Conservation (phyloP, 2,797 vertebrate species). For the Danio aesculapii region DNA sequence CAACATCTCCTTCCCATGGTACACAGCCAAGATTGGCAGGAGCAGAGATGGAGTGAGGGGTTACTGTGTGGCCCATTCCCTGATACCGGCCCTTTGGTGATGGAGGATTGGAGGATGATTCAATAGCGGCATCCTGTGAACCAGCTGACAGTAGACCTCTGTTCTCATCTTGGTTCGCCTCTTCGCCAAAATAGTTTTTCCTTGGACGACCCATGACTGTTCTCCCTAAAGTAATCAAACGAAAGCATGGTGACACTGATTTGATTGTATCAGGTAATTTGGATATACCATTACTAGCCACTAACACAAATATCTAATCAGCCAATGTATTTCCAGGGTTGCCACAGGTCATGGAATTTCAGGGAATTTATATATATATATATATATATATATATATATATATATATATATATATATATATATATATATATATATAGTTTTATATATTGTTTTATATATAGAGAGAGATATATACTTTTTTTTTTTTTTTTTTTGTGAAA, state of each 20-base stretch:
- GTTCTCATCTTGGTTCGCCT: conserved; percentile 88
- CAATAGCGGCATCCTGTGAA: conserved; percentile 84
- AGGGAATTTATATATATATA: no score
- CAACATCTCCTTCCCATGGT: conserved; percentile 70
- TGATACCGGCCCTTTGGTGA: conserved; percentile 91
- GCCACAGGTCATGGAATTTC: no score
- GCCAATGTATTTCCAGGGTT: no score
- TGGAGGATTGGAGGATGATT: conserved; percentile 82
- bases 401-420: no score
- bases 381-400: no score
- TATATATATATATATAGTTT: no score
- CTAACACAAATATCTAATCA: no score
- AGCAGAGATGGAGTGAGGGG: conserved; percentile 85
- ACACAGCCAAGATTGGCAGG: conserved; percentile 76
- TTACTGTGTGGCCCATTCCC: conserved; percentile 88
- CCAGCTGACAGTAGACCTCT: conserved; percentile 91
- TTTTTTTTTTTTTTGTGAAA: no score
- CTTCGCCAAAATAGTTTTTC: conserved; percentile 88
- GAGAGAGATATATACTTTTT: no score
- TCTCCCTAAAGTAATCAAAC: conserved; percentile 79
- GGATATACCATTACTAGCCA: no score
- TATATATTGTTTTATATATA: no score
- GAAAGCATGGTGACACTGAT: neutral
- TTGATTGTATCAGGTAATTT: no score
- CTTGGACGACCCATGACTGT: conserved; percentile 93